These are phyloP conservation scores for Pollenia angustigena DNA, from an alignment of 2,888 invertebrate genomes.

Conservation along the genomic window DNA sequence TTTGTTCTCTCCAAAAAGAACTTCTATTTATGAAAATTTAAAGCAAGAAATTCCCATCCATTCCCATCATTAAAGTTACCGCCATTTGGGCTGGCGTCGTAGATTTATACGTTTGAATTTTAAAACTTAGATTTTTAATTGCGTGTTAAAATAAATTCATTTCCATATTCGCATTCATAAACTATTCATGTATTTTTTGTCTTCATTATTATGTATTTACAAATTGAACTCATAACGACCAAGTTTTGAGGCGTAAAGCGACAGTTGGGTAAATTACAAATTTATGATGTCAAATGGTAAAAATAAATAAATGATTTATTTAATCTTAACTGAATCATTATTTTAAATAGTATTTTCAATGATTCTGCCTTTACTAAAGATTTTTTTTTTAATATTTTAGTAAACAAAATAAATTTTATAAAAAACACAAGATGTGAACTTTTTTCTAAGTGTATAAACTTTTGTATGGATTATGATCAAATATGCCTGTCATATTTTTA, in stretches of 20 bases:
- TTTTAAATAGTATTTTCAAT: no score
- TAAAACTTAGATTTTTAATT: conserved; percentile 26
- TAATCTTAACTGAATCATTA: background rate
- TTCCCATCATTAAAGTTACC: conserved; percentile 35
- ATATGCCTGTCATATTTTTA: background rate
- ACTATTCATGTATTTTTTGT: conserved; percentile 2
- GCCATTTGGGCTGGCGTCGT: background rate
- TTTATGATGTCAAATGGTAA: conserved; percentile 50
- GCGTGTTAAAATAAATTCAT: conserved; percentile 30
- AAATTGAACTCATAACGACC: conserved; percentile 40
- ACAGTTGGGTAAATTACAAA: background rate
- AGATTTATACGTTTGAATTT: conserved; percentile 1
- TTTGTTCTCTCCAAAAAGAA: no score
- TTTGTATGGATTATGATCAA: background rate
- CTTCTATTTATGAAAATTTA: background rate
- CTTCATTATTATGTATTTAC: conserved; percentile 20
- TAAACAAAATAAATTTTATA: no score
- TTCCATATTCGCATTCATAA: background rate
- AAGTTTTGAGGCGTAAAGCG: conserved; percentile 21
- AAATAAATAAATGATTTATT: conserved; percentile 31
- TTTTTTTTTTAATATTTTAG: no score
- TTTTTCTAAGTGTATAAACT: conserved; percentile 16
- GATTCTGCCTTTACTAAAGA: no score
- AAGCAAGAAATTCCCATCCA: background rate
- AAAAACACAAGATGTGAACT: no score